Evolutionary conservation across 2,113 vertebrate species (phyloP).

Genomic region (Benitochromis conjunctus): DNA sequence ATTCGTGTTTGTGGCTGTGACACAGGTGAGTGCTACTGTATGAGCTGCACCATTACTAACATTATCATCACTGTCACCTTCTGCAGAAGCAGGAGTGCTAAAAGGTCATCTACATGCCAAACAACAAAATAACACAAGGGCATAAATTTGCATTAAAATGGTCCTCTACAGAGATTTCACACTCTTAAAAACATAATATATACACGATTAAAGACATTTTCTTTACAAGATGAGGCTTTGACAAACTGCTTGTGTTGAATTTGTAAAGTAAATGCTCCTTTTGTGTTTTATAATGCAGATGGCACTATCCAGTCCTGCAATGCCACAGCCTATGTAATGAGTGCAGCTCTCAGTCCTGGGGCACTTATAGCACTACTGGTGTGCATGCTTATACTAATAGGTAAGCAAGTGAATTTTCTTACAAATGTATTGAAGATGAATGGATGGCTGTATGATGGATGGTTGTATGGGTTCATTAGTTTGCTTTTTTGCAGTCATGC

Average conservation of each 20-base stretch:
- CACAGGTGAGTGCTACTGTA: constrained; percentile 53
- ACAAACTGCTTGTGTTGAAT: neutral
- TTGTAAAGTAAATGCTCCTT: neutral
- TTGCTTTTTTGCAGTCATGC: neutral
- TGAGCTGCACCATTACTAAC: constrained; percentile 16
- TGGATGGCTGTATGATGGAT: constrained; percentile 47
- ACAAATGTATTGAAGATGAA: constrained; percentile 59
- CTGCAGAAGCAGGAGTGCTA: neutral
- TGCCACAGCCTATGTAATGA: constrained; percentile 86
- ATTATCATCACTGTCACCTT: constrained; percentile 50
- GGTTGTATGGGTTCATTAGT: constrained; percentile 73
- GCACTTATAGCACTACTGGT: constrained; percentile 94
- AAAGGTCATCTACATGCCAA: constrained; percentile 42
- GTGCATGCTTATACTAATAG: constrained; percentile 93
- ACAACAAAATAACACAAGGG: neutral
- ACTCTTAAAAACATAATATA: neutral
- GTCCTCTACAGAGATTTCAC: neutral
- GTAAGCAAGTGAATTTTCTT: constrained; percentile 72
- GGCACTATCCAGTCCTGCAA: constrained; percentile 95
- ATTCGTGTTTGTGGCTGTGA: constrained; percentile 93
- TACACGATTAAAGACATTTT: neutral
- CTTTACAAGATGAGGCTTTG: neutral
- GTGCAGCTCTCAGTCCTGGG: constrained; percentile 88
- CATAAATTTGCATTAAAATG: neutral
- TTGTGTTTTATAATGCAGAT: constrained; percentile 37